Evolutionary conservation across 2,888 invertebrate genomes (phyloP), one percentile per base, ranked within the genome.

Genomic region (Empis livida): DNA sequence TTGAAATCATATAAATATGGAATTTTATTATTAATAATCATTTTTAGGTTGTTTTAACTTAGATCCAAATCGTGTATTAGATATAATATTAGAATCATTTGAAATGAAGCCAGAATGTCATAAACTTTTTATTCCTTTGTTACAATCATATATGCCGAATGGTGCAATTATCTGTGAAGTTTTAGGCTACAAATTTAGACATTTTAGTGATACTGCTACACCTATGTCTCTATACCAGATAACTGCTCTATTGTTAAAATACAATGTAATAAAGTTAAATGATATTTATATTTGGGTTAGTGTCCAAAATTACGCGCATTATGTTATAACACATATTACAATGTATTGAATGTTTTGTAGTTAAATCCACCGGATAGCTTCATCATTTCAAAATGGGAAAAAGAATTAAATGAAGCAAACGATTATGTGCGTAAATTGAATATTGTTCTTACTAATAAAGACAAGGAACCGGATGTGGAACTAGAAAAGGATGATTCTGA

Each of bases 51-150:
- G 95, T 68, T 99, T 99, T 67, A 97, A 97, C 73, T 78, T 99
- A 65, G 99, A 99, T 71, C 99, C 99, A 5, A 99, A 99, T 69
- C 77, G 97, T 61, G 95, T 96, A 13, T 72, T 97, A 54, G 99
- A 99, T 65, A 83, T 97, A 52, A 87, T 99, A 56, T 73, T 99
- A 58, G 97, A 99, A 70, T 89, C 92, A 27, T 96, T 99, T 73
- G 97, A 99, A 66, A 83, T 84, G 55, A 79, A 87, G 47, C 83
- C 87, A 1, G 78, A 85, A 56, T 76, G 84, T 65, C 79, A 82
- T 57, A 76, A 78, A 45, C 74, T 93, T 57, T 96, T 94, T 68
- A 84, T 95, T 62, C 85, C 89, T 1, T 73, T 99, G 45, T 73
- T 93, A 47, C 79, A 82, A 56, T 83, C 84, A 10, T 95, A 95